phyloP scores from a whole-genome alignment of 2,888 invertebrate species.

The Eumerus sabulonum region DNA sequence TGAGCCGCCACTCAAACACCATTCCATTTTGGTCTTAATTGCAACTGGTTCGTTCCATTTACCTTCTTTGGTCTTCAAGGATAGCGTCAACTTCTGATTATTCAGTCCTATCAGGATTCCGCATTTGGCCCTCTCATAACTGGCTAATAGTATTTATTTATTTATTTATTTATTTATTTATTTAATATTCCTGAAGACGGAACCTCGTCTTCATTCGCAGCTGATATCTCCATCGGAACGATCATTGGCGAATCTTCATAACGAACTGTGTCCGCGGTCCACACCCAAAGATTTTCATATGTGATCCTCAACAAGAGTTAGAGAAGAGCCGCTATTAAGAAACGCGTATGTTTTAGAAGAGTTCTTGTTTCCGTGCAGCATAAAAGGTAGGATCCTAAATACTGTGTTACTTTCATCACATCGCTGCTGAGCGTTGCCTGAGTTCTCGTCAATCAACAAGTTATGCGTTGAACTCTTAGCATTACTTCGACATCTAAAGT shows the following conservation, averaged over 20 bases:
- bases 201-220: neutral
- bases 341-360: neutral
- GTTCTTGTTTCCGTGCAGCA: neutral
- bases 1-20: no score
- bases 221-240: neutral
- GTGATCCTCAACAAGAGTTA: neutral
- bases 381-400: neutral
- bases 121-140: no score
- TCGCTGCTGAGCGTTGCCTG: neutral
- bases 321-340: no score
- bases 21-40: neutral
- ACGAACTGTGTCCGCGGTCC: neutral
- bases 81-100: no score
- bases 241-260: neutral
- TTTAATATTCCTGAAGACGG: neutral
- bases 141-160: no score
- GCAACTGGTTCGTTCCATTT: no score
- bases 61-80: no score
- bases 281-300: neutral
- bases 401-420: no score
- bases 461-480: no score
- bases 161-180: no score
- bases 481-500: neutral
- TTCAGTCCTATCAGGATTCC: no score
- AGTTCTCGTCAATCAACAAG: neutral